These are phyloP conservation scores for Macrotus californicus DNA, from an alignment of 2,113 vertebrate species.

Conservation along the genomic window DNA sequence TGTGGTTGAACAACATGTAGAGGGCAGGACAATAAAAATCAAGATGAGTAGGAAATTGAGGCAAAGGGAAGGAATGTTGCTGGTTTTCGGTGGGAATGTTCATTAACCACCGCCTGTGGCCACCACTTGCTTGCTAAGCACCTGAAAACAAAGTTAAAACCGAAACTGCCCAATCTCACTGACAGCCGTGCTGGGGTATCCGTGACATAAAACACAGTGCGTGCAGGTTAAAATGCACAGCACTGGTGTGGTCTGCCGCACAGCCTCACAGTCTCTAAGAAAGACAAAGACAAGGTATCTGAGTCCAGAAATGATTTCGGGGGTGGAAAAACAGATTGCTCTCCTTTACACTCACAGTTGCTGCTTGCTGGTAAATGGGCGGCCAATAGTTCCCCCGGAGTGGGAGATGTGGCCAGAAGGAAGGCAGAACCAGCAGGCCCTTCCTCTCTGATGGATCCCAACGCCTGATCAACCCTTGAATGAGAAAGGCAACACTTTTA, in stretches of 20 bases:
- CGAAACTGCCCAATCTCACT: not conserved
- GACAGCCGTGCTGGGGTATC: not conserved
- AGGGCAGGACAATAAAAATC: not conserved
- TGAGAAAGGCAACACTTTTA: not conserved
- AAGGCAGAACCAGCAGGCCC: not conserved
- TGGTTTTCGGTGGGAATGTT: not conserved
- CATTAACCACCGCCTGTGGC: not conserved
- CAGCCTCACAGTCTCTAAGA: not conserved
- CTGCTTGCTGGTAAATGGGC: not conserved
- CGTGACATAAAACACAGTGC: not conserved
- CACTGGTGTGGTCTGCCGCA: not conserved
- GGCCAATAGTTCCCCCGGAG: not conserved
- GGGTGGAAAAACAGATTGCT: not conserved
- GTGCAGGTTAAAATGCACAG: not conserved
- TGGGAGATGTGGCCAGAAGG: not conserved
- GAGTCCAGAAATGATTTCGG: not conserved
- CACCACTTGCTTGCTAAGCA: not conserved
- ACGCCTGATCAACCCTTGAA: not conserved
- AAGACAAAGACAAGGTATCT: not conserved
- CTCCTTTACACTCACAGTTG: not conserved
- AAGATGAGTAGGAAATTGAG: not conserved
- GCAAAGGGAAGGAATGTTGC: not conserved
- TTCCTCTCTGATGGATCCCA: not conserved
- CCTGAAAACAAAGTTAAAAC: not conserved
- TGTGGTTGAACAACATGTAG: not conserved